Conservation (phyloP, 23 tunicate species). For the Trididemnum miniatum region DNA sequence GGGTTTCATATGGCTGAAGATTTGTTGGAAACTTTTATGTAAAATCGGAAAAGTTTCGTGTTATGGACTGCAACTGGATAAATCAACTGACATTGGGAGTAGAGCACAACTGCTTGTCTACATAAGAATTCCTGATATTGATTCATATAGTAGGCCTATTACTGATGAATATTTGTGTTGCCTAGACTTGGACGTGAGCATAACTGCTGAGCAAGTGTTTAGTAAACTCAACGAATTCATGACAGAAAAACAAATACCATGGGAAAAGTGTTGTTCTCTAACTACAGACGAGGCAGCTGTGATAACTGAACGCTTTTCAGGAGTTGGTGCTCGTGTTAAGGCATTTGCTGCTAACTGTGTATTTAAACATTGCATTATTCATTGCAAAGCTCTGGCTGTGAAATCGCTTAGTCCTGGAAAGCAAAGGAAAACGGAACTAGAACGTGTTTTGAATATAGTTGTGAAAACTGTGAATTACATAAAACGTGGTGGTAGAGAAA, state of each 20-base stretch:
- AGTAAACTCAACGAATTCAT: slow-evolving; percentile 31
- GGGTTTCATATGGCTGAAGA: slow-evolving; percentile 44
- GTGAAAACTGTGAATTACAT: slow-evolving; percentile 51
- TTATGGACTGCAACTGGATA: too few relatives aligned
- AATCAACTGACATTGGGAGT: too few relatives aligned
- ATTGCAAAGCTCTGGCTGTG: slow-evolving; percentile 54
- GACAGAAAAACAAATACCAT: slow-evolving; percentile 32
- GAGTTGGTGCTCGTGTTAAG: slow-evolving; percentile 41
- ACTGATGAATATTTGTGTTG: slow-evolving; percentile 55
- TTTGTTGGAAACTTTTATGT: slow-evolving; percentile 44
- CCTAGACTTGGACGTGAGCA: slow-evolving; percentile 41
- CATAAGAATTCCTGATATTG: slow-evolving; percentile 47
- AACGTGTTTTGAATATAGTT: slow-evolving; percentile 40
- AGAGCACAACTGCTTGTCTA: slow-evolving; percentile 49
- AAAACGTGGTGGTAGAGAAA: slow-evolving; percentile 54
- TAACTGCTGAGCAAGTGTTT: slow-evolving; percentile 48
- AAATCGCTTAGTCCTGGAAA: slow-evolving; percentile 43
- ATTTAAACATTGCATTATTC: slow-evolving; percentile 30
- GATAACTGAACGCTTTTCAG: slow-evolving; percentile 49
- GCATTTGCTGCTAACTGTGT: slow-evolving; percentile 28
- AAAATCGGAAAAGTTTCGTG: slow-evolving; percentile 21
- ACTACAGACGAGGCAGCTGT: slow-evolving; percentile 53
- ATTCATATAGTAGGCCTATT: slow-evolving; percentile 6
- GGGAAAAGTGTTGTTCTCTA: slow-evolving; percentile 40
- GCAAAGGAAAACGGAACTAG: slow-evolving; percentile 57